Base-by-base conservation (phyloP, 1,140 invertebrate species). In the Apolygus lucorum region DNA sequence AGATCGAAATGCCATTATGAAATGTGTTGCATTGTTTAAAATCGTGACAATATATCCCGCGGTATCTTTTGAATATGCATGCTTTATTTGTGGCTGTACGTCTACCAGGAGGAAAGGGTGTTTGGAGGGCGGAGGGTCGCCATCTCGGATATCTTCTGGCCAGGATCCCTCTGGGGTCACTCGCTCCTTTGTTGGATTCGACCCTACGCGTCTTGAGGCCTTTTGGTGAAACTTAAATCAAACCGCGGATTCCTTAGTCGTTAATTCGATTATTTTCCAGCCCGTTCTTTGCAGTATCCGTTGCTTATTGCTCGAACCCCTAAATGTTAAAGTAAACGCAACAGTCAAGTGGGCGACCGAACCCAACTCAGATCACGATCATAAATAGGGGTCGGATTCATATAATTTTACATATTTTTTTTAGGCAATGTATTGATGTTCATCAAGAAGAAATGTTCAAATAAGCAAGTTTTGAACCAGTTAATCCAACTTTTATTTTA, bases 1-100 rank as follows among this genome's bases (percentile, higher is more conserved):
- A 59, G 54, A 59, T 59, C 54, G 54, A 59, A 59, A 59, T 59
- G 54, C 54, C 54, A 59, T 59, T 59, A 59, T 59, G 54, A 59
- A 59, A 59, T 59, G 54, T 59, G 54, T 59, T 59, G 54, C 54
- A 59, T 59, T 59, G 54, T 59, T 59, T 59, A 59, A 59, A 59
- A 59, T 59, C 54, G 54, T 59, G 54, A 59, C 54, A 59, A 59
- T 59, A 59, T 59, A 59, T 59, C 54, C 54, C 54, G 54, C 54
- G 54, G 54, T 59, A 59, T 59, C 54, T 59, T 59, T 59, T 59
- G 54, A 59, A 59, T 59, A 59, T 59, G 54, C 54, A 59, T 59
- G 54, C 11, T 59, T 59, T 59, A 59, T 59, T 59, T 22, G 54
- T 21, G 13, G 34, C 22, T 8, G 34, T 11, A 17, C 34, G 34